phyloP scores from a whole-genome alignment of 2,888 invertebrate genomes.

The Dioctria linearis region DNA sequence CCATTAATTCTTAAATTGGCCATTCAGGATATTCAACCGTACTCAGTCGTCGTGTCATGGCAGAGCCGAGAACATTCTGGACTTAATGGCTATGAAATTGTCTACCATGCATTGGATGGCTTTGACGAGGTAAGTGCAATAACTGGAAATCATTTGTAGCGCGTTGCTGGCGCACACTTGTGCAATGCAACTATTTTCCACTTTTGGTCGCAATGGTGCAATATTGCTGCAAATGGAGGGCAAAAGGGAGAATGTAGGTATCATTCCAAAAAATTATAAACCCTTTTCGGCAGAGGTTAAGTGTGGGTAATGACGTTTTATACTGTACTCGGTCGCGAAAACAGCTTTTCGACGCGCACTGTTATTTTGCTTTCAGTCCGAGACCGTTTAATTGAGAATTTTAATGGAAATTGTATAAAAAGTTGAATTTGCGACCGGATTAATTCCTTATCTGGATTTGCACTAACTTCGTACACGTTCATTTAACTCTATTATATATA shows the following conservation, averaged over 20 bases:
- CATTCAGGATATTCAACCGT: conserved; percentile 90
- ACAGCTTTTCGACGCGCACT: conserved; percentile 6
- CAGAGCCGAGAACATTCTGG: conserved; percentile 90
- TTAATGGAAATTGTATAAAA: conserved; percentile 38
- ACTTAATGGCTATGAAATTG: conserved; percentile 87
- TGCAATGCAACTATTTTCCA: conserved; percentile 25
- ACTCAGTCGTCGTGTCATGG: conserved; percentile 90
- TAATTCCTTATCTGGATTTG: conserved; percentile 41
- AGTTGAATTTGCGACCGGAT: conserved; percentile 17
- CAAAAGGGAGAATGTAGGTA: neutral
- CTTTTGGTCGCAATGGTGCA: neutral
- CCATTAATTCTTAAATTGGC: conserved; percentile 87
- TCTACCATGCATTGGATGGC: conserved; percentile 82
- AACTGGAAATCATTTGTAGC: conserved; percentile 53
- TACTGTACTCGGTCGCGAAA: neutral
- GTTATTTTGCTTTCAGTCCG: conserved; percentile 21
- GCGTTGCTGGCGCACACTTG: neutral
- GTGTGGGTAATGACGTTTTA: conserved; percentile 16
- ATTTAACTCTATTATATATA: conserved; percentile 13
- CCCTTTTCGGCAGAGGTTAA: neutral
- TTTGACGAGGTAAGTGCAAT: conserved; percentile 73
- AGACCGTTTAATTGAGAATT: conserved; percentile 27
- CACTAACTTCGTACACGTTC: conserved; percentile 7
- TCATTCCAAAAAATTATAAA: conserved; percentile 9
- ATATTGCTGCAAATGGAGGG: neutral